These are phyloP conservation scores for Lepidocolaptes lacrymiger DNA, from an alignment of 2,797 vertebrate genomes.

Conservation along the genomic window DNA sequence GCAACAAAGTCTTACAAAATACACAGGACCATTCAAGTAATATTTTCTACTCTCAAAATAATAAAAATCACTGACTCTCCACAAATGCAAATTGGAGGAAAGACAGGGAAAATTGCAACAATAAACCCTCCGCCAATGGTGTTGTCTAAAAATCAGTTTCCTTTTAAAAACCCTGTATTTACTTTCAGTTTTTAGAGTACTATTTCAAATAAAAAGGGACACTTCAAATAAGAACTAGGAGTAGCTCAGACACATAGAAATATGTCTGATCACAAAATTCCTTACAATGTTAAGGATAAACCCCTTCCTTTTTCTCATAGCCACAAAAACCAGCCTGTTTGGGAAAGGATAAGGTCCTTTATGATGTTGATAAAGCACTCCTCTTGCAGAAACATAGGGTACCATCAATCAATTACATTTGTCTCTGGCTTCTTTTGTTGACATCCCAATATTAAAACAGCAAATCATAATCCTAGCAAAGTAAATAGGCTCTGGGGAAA, in stretches of 20 bases:
- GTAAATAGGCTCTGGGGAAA: conserved; percentile 69
- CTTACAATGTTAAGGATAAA: conserved; percentile 32
- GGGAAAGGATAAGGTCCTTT: conserved; percentile 54
- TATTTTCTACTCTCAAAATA: background rate
- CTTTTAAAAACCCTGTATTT: background rate
- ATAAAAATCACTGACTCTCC: background rate
- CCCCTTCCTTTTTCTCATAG: conserved; percentile 18
- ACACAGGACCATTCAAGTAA: background rate
- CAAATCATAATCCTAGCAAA: conserved; percentile 76
- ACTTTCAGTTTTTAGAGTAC: background rate
- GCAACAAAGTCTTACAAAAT: background rate
- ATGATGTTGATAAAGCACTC: conserved; percentile 70
- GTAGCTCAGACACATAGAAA: background rate
- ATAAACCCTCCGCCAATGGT: background rate
- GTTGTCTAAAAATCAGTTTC: background rate
- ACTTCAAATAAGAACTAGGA: background rate
- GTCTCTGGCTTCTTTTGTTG: conserved; percentile 66
- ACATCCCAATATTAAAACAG: conserved; percentile 74
- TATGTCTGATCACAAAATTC: background rate
- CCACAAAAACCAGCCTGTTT: conserved; percentile 5
- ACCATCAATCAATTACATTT: conserved; percentile 73
- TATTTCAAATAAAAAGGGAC: background rate
- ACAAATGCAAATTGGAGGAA: background rate
- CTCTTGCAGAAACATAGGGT: conserved; percentile 60
- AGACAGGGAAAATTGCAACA: background rate